A percentile compares a stretch with the other conserved stretches of the same genome.
Evolutionary conservation across 2,888 invertebrate genomes (phyloP).

Genomic region (Cephonodes hylas): DNA sequence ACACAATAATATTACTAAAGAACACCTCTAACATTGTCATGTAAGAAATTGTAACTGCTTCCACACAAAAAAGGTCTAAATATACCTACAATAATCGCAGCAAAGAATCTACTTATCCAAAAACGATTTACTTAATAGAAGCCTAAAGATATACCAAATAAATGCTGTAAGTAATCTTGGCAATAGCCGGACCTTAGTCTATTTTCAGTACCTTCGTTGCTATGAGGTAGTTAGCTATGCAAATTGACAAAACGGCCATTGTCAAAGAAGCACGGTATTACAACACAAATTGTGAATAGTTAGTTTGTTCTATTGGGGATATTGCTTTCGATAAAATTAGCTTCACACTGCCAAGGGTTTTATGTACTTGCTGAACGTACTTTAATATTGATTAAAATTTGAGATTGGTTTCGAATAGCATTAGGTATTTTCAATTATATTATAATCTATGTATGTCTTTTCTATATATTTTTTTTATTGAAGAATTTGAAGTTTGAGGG

Average conservation of each 20-base stretch:
- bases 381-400: no score
- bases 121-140: conserved; percentile 2
- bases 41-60: no score
- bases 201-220: not conserved
- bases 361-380: no score
- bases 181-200: not conserved
- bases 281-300: not conserved
- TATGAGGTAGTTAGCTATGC: not conserved
- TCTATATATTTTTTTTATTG: no score
- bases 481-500: no score
- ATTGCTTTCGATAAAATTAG: no score
- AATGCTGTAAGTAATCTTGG: not conserved
- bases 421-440: no score
- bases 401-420: no score
- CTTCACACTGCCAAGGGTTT: no score
- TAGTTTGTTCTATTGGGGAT: not conserved
- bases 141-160: not conserved
- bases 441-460: no score
- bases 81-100: not conserved
- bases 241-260: not conserved
- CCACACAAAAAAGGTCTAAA: not conserved
- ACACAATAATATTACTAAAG: no score
- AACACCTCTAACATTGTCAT: no score
- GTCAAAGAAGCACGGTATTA: not conserved
- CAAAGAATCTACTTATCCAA: not conserved